These are phyloP conservation scores for Bos javanicus DNA, from an alignment of 2,113 vertebrate species.

Conservation along the genomic window DNA sequence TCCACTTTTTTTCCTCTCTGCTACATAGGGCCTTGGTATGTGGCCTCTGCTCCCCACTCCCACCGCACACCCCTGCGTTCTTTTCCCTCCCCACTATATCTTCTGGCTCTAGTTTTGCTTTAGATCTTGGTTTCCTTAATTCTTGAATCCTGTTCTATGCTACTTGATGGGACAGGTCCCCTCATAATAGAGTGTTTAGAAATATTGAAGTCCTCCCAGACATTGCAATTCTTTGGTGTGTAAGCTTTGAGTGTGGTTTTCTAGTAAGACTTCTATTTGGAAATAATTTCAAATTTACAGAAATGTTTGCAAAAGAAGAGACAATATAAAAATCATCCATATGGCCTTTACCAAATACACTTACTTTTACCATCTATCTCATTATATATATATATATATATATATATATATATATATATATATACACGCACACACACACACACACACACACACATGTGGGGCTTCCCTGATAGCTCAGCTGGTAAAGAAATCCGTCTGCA, in stretches of 20 bases:
- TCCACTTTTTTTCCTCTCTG: not conserved
- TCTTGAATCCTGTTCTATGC: not conserved
- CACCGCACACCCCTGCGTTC: not conserved
- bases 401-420: too few relatives aligned
- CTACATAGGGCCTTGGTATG: not conserved
- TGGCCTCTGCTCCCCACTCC: too few relatives aligned
- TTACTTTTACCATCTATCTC: not conserved
- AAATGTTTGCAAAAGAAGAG: not conserved
- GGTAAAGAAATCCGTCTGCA: not conserved
- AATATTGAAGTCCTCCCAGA: not conserved
- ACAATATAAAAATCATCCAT: not conserved
- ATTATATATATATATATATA: not conserved
- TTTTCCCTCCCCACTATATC: not conserved
- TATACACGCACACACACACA: fast-evolving
- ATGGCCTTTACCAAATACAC: not conserved
- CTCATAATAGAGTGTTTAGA: not conserved
- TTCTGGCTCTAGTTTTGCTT: not conserved
- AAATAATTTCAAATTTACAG: not conserved
- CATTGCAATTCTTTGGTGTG: not conserved
- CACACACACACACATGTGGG: fast-evolving
- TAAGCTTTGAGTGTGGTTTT: not conserved
- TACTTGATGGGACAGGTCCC: not conserved
- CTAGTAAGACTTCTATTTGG: not conserved
- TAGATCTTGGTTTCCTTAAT: not conserved
- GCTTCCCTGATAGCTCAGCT: not conserved